Percentiles rank a stretch among this genome's conserved stretches.
phyloP scores from a whole-genome alignment of 2,113 vertebrate species.

The Pterophyllum scalare region DNA sequence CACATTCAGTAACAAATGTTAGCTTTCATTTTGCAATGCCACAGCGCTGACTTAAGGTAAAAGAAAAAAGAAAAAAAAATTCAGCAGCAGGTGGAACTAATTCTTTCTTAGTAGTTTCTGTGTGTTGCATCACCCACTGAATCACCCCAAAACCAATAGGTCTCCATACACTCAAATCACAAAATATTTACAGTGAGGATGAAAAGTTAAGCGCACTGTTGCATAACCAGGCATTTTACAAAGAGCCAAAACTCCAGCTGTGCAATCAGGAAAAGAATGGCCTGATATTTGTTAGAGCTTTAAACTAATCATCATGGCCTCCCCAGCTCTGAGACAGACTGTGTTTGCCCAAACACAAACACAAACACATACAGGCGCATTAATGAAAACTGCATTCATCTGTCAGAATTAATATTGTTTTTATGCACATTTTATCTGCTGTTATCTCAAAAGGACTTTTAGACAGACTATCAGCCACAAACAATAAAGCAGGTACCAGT shows the following conservation, averaged over 20 bases:
- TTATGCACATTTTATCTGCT: neutral
- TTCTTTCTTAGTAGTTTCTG: conserved; percentile 44
- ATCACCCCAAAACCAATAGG: neutral
- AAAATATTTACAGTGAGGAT: conserved; percentile 22
- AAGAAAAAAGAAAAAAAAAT: neutral
- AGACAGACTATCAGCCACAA: conserved; percentile 15
- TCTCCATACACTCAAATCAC: conserved; percentile 16
- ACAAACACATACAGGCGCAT: conserved; percentile 10
- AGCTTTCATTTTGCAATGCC: neutral
- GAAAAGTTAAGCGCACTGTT: conserved; percentile 27
- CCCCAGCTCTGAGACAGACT: neutral
- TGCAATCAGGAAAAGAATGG: conserved; percentile 32
- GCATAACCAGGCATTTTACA: conserved; percentile 27
- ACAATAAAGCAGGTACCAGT: conserved; percentile 12
- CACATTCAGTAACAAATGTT: neutral
- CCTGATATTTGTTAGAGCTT: conserved; percentile 28
- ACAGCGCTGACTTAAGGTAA: neutral
- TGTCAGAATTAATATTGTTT: conserved; percentile 5
- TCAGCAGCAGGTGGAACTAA: conserved; percentile 7
- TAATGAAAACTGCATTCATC: conserved; percentile 5
- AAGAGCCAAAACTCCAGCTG: conserved; percentile 41
- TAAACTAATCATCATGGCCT: conserved; percentile 12
- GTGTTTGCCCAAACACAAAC: neutral
- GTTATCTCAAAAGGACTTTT: neutral
- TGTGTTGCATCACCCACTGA: conserved; percentile 55